Percentiles rank a stretch among this genome's conserved stretches.
These are phyloP conservation scores for Gila robusta DNA, from an alignment of 2,797 vertebrate genomes.

Conservation along the genomic window DNA sequence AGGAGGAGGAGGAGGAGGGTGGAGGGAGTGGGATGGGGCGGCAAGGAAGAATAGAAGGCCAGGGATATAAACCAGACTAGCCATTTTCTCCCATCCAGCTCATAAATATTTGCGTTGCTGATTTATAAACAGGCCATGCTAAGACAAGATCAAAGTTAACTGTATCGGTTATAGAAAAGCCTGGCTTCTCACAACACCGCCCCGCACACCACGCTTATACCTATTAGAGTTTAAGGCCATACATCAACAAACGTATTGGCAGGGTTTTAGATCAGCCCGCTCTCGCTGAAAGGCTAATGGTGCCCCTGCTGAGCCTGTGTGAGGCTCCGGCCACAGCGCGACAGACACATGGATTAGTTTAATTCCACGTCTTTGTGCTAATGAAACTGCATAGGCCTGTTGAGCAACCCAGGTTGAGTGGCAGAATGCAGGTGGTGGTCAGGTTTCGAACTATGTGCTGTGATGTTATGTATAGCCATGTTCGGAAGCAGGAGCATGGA, in stretches of 20 bases:
- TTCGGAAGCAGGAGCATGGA: conserved; percentile 22
- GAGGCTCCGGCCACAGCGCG: conserved; percentile 56
- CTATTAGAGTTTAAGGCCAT: conserved; percentile 75
- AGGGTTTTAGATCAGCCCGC: conserved; percentile 68
- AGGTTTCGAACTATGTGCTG: conserved; percentile 49
- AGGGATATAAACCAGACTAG: conserved; percentile 82
- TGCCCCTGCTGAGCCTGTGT: conserved; percentile 59
- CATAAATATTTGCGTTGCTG: conserved; percentile 86
- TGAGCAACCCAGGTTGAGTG: conserved; percentile 60
- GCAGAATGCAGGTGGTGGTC: conserved; percentile 52
- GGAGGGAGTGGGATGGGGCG: conserved; percentile 45
- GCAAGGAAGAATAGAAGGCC: conserved; percentile 56
- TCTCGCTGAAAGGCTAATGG: conserved; percentile 62
- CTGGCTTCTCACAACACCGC: conserved; percentile 68
- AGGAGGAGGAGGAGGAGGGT: conserved; percentile 56
- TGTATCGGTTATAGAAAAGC: conserved; percentile 77
- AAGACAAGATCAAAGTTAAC: conserved; percentile 80
- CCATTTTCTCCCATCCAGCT: conserved; percentile 78
- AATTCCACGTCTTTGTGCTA: conserved; percentile 65
- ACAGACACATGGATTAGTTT: conserved; percentile 68
- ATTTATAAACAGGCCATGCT: conserved; percentile 82
- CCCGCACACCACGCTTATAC: conserved; percentile 68
- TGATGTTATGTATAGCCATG: conserved; percentile 63
- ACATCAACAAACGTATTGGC: conserved; percentile 75
- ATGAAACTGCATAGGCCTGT: conserved; percentile 59